phyloP scores from a whole-genome alignment of 1,140 invertebrate genomes.

The Drosophila busckii region DNA sequence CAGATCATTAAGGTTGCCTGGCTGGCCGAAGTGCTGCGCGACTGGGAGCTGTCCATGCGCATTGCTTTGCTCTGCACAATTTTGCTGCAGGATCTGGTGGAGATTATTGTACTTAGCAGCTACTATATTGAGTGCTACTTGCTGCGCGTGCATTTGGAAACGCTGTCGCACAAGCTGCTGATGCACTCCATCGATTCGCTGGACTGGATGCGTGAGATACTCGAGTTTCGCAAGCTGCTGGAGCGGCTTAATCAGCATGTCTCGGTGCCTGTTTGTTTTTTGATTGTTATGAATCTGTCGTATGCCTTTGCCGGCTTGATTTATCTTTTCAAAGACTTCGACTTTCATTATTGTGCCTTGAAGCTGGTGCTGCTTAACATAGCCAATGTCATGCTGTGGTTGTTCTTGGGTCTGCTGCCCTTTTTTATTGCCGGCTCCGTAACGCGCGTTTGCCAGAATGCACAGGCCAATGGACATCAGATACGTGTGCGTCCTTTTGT shows the following conservation, averaged over 20 bases:
- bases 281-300: constrained; percentile 86
- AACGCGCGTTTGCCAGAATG: constrained; percentile 85
- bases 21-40: constrained; percentile 34
- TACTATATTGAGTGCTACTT: constrained; percentile 90
- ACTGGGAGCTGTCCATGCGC: constrained; percentile 81
- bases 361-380: constrained; percentile 82
- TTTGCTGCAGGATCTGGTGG: constrained; percentile 87
- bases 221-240: constrained; percentile 86
- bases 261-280: constrained; percentile 86
- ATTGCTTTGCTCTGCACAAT: constrained; percentile 82
- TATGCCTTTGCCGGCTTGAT: constrained; percentile 84
- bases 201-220: constrained; percentile 89
- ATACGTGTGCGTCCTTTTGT: constrained; percentile 87
- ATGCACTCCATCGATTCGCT: constrained; percentile 85
- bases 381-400: constrained; percentile 85
- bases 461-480: constrained; percentile 87
- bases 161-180: constrained; percentile 84
- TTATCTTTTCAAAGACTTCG: constrained; percentile 82
- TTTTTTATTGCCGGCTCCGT: constrained; percentile 87
- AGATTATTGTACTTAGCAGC: constrained; percentile 87
- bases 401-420: constrained; percentile 83
- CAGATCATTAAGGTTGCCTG: constrained; percentile 79
- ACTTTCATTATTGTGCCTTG: constrained; percentile 79
- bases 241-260: constrained; percentile 87
- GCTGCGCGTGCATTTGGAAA: constrained; percentile 85